Percentiles rank a stretch among this genome's conserved stretches.
Evolutionary conservation across 2,888 invertebrate genomes (phyloP).

Genomic region (Octonoba sinensis): DNA sequence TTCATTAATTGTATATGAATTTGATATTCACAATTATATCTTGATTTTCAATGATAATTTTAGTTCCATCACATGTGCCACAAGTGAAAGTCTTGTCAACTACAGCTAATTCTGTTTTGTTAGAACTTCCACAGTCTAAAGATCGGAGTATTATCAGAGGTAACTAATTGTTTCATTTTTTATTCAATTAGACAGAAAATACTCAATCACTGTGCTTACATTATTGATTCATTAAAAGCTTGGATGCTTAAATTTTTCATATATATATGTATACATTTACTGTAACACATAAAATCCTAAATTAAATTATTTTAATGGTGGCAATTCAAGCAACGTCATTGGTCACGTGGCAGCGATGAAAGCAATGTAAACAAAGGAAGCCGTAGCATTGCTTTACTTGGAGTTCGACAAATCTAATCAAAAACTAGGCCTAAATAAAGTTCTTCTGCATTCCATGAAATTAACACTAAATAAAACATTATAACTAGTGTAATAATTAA

Average conservation of each 20-base stretch:
- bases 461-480: too few species aligned
- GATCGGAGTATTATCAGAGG: slow-evolving; percentile 45
- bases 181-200: background rate
- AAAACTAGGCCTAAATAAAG: too few species aligned
- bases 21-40: background rate
- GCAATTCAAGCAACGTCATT: too few species aligned
- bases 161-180: slow-evolving; percentile 8
- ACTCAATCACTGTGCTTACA: background rate
- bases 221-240: background rate
- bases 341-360: too few species aligned
- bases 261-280: too few species aligned
- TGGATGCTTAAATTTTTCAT: background rate
- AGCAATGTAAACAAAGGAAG: too few species aligned
- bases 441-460: too few species aligned
- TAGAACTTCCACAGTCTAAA: slow-evolving; percentile 56
- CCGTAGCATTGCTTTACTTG: too few species aligned
- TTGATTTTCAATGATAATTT: background rate
- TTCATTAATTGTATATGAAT: background rate
- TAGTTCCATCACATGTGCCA: slow-evolving; percentile 61
- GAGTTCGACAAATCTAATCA: too few species aligned
- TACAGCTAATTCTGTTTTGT: slow-evolving; percentile 65
- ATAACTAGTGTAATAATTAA: too few species aligned
- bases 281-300: too few species aligned
- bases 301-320: too few species aligned
- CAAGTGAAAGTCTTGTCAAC: slow-evolving; percentile 65